Conservation (phyloP, 2,888 invertebrate species). For the Eupithecia pulchellata region DNA sequence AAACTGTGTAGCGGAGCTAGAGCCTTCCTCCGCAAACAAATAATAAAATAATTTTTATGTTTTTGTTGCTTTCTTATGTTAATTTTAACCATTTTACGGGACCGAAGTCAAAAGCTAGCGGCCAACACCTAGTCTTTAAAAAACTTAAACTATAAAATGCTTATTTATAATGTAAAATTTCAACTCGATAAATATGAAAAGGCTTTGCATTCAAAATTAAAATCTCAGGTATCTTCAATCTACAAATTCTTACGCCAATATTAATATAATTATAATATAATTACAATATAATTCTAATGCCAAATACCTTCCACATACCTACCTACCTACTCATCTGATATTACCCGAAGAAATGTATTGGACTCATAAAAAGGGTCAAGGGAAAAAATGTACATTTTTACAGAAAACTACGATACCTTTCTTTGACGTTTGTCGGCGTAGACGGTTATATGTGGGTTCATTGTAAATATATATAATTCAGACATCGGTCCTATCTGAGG, state of each 20-base stretch:
- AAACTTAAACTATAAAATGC: too few species aligned
- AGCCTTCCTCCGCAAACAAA: too few species aligned
- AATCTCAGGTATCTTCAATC: background rate
- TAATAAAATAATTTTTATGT: too few species aligned
- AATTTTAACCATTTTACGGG: too few species aligned
- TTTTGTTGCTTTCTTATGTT: too few species aligned
- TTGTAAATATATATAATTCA: slow-evolving; percentile 8
- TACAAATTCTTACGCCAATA: background rate
- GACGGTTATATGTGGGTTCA: slow-evolving; percentile 7
- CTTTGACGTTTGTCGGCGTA: slow-evolving; percentile 11
- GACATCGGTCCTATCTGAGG: background rate
- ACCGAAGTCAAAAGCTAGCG: too few species aligned
- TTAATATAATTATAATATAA: too few species aligned
- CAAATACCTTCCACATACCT: background rate
- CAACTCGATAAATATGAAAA: too few species aligned
- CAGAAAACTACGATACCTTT: slow-evolving; percentile 7
- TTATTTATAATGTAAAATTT: too few species aligned
- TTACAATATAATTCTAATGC: background rate
- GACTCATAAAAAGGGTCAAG: slow-evolving; percentile 8
- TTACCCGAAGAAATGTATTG: slow-evolving; percentile 9
- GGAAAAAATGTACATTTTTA: slow-evolving; percentile 3
- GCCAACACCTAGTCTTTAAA: too few species aligned
- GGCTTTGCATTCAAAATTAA: background rate
- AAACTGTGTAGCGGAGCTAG: too few species aligned
- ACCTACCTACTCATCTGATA: slow-evolving; percentile 8